These are phyloP conservation scores for Dendroctonus ponderosae DNA, from an alignment of 1,140 invertebrate species.

Conservation along the genomic window DNA sequence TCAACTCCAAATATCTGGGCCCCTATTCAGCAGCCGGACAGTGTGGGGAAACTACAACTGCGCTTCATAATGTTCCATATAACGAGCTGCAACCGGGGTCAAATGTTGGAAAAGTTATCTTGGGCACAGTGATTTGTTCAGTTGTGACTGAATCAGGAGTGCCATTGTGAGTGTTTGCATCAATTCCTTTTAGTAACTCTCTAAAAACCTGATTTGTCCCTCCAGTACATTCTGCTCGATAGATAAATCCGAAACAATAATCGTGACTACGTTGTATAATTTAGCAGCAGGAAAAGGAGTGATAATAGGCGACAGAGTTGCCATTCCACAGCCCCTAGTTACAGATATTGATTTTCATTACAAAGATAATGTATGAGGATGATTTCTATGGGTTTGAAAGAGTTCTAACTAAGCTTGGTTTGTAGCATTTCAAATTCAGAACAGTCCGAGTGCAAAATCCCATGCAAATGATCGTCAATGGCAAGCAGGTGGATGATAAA, in stretches of 20 bases:
- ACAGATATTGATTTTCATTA: conserved; percentile 62
- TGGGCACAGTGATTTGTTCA: conserved; percentile 80
- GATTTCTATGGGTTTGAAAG: conserved; percentile 23
- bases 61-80: conserved; percentile 55
- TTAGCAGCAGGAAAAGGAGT: conserved; percentile 76
- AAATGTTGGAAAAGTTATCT: conserved; percentile 67
- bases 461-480: conserved; percentile 71
- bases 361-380: conserved; percentile 57
- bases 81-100: conserved; percentile 57
- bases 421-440: conserved; percentile 70
- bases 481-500: conserved; percentile 59
- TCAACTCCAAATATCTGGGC: conserved; percentile 61
- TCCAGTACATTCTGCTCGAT: conserved; percentile 78
- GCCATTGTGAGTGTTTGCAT: conserved; percentile 69
- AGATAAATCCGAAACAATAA: conserved; percentile 68
- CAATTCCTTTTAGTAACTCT: conserved; percentile 25
- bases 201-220: conserved; percentile 36
- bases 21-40: conserved; percentile 58
- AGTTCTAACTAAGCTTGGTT: conserved; percentile 30
- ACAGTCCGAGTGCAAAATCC: conserved; percentile 76
- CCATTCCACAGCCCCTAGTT: conserved; percentile 75
- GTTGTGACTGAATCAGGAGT: conserved; percentile 72
- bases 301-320: conserved; percentile 80
- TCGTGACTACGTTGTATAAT: conserved; percentile 80
- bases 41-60: conserved; percentile 43